phyloP scores from a whole-genome alignment of 2,113 vertebrate species.

The Anoplopoma fimbria region DNA sequence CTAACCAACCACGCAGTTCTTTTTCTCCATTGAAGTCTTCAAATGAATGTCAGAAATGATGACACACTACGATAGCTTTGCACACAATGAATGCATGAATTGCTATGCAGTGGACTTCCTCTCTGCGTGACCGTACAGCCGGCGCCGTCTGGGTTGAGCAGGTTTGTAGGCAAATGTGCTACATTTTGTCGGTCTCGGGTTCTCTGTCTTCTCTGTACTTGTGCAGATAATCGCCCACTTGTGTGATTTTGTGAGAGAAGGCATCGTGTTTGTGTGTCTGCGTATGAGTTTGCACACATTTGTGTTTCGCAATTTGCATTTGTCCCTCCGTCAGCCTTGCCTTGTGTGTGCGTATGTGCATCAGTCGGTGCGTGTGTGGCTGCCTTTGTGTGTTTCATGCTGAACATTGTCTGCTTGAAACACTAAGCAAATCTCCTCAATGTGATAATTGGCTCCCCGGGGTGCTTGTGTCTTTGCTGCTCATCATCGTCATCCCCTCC shows the following conservation, averaged over 20 bases:
- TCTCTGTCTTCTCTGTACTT: conserved; percentile 63
- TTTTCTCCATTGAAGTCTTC: conserved; percentile 1
- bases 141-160: conserved; percentile 48
- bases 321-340: conserved; percentile 21
- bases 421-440: conserved; percentile 79
- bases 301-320: conserved; percentile 45
- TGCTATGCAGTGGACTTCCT: conserved; percentile 53
- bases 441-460: conserved; percentile 82
- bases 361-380: not conserved
- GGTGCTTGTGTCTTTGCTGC: conserved; percentile 74
- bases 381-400: conserved; percentile 53
- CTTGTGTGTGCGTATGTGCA: conserved; percentile 6
- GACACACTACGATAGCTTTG: not conserved
- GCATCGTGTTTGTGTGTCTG: conserved; percentile 19
- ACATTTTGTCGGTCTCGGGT: conserved; percentile 53
- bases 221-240: conserved; percentile 69
- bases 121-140: conserved; percentile 25
- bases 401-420: conserved; percentile 78
- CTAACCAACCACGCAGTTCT: not conserved
- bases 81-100: conserved; percentile 33
- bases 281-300: conserved; percentile 51
- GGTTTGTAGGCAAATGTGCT: conserved; percentile 56
- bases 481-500: conserved; percentile 74
- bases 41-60: conserved; percentile 4
- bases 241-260: conserved; percentile 64